Evolutionary conservation across 2,888 invertebrate species (phyloP), one percentile per base, ranked within the genome.

Genomic region (Xylota segnis): DNA sequence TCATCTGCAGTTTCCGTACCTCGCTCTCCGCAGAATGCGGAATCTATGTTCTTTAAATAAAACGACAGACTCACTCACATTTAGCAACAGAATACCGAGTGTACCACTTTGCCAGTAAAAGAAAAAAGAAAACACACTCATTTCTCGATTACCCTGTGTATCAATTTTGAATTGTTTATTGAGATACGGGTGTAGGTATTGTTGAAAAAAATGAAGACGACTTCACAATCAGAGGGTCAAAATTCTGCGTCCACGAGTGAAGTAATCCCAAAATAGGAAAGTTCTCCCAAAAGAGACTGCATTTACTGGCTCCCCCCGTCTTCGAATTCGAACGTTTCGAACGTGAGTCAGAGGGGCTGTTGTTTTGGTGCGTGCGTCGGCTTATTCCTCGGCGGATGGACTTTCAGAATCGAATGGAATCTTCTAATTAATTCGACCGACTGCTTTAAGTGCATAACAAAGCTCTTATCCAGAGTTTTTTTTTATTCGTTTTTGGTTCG

Each of bases 41-140:
- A 84, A 75, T 84, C 43, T 68, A 23, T 65, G 63, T 79, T 84
- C 79, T 40, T 84, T 54, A 79, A 79, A 84, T 84, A 84, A 84
- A 71, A 23, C 59, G 56, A 32, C 75, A 66, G 76, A 45, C 50
- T 70, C 63, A 45, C 50, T 70, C 63, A 75, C 56, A 74, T 74
- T 70, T 70, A 78, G 83, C 61, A 72, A 74, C 77, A 59, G 61
- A 77, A 27, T 32, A 27, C 14, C 18, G 54, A 72, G 23, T 71
- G 52, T 56, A 34, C 56, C 70, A 83, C 52, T 52, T 72, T 58
- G 50, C 27, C 47, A 56, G 77, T 29, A 40, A 70, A 82, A 14
- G 7, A 52, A 70, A 18, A 27, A 52, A 23, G 1, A 52, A 12
- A 29, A 56, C n/a, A 61, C 37, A 52, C 50, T 61, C 50, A 40